These are phyloP conservation scores for Cyanoliseus patagonus DNA, from an alignment of 2,113 vertebrate genomes.

Conservation along the genomic window DNA sequence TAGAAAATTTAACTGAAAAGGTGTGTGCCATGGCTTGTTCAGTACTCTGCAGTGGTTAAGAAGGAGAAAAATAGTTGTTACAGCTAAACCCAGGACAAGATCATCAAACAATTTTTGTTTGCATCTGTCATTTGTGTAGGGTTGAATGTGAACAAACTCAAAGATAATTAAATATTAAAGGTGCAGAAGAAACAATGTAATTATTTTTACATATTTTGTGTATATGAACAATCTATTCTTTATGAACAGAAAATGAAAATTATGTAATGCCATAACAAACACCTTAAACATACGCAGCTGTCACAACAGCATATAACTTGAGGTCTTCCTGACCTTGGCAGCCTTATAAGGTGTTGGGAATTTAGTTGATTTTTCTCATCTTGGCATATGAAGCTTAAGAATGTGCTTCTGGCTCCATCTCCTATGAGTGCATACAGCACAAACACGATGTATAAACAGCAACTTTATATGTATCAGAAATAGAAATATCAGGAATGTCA, in stretches of 20 bases:
- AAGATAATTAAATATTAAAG: background rate
- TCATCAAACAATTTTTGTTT: background rate
- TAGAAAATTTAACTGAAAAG: constrained; percentile 16
- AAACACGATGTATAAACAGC: background rate
- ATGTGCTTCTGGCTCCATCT: background rate
- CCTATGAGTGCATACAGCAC: background rate
- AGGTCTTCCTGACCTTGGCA: background rate
- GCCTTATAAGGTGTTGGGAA: background rate
- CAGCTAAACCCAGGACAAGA: background rate
- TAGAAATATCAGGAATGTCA: background rate
- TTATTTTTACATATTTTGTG: background rate
- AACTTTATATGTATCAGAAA: background rate
- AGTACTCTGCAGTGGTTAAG: background rate
- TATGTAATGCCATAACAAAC: background rate
- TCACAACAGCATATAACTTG: background rate
- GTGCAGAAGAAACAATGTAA: background rate
- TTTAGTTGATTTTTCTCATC: background rate
- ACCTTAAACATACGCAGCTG: background rate
- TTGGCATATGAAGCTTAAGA: background rate
- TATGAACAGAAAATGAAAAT: background rate
- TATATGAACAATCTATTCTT: background rate
- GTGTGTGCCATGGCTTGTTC: background rate
- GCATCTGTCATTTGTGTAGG: background rate
- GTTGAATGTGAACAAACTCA: background rate
- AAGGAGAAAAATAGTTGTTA: background rate